Conservation (phyloP, 1,140 invertebrate genomes). For the Cherax destructor region DNA sequence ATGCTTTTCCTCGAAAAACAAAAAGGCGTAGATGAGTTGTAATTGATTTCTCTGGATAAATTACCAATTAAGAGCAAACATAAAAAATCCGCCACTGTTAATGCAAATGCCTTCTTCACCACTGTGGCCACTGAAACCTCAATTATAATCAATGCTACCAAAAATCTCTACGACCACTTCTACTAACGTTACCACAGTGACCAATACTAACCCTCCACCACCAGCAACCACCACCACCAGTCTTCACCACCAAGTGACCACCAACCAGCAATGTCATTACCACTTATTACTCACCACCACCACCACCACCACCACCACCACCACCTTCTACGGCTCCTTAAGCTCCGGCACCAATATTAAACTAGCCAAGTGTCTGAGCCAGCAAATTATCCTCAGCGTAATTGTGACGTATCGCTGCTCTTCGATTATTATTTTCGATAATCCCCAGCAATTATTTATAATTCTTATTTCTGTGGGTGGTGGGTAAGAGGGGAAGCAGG, state of each 20-base stretch:
- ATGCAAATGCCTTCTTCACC: too few relatives aligned
- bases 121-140: too few relatives aligned
- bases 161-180: too few relatives aligned
- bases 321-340: neutral
- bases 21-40: too few relatives aligned
- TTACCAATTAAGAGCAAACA: too few relatives aligned
- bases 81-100: too few relatives aligned
- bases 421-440: neutral
- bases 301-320: neutral
- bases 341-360: neutral
- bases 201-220: neutral
- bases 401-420: neutral
- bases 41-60: too few relatives aligned
- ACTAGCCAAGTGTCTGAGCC: neutral
- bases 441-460: neutral
- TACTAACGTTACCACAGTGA: neutral
- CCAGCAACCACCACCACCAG: neutral
- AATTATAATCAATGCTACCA: too few relatives aligned
- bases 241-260: neutral
- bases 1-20: too few relatives aligned
- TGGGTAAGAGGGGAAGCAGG: too few relatives aligned
- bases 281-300: neutral
- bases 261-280: neutral
- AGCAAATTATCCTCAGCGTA: neutral
- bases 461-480: neutral